Percentiles rank a stretch among this genome's conserved stretches.
Evolutionary conservation across 2,113 vertebrate species (phyloP).

Genomic region (Sinocyclocheilus anophthalmus): DNA sequence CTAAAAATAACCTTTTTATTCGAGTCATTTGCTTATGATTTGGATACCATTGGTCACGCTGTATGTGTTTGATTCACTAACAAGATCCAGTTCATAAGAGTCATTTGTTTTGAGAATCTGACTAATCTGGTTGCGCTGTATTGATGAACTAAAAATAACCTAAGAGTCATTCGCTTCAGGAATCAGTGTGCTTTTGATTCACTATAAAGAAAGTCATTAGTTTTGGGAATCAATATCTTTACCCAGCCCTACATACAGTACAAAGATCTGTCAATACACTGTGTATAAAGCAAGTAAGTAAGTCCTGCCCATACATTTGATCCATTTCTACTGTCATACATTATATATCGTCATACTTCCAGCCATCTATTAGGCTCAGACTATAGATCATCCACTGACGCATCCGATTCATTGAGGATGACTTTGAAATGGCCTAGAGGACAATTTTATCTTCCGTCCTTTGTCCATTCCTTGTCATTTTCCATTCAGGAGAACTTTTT

Average conservation of each 20-base stretch:
- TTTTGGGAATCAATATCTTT: neutral
- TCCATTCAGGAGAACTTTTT: slow-evolving; percentile 25
- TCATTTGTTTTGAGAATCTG: neutral
- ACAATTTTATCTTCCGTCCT: neutral
- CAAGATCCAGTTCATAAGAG: neutral
- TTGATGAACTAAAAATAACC: neutral
- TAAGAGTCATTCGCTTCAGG: neutral
- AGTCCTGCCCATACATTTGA: neutral
- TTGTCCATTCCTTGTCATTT: slow-evolving; percentile 1
- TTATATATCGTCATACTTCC: neutral
- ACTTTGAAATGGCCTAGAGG: slow-evolving; percentile 3
- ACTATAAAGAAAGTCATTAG: neutral
- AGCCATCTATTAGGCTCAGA: neutral
- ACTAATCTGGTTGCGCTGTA: neutral
- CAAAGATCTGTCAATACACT: neutral
- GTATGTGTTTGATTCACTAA: too few relatives aligned
- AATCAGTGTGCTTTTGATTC: neutral
- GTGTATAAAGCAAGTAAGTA: neutral
- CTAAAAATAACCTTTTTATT: too few relatives aligned
- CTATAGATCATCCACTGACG: neutral
- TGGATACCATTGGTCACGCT: too few relatives aligned
- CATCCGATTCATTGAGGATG: neutral
- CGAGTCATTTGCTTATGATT: too few relatives aligned
- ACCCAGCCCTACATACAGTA: neutral
- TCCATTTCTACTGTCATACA: neutral